Percentiles rank a stretch among this genome's conserved stretches.
These are phyloP conservation scores for Myiagra hebetior DNA, from an alignment of 2,113 vertebrate species.

Conservation along the genomic window DNA sequence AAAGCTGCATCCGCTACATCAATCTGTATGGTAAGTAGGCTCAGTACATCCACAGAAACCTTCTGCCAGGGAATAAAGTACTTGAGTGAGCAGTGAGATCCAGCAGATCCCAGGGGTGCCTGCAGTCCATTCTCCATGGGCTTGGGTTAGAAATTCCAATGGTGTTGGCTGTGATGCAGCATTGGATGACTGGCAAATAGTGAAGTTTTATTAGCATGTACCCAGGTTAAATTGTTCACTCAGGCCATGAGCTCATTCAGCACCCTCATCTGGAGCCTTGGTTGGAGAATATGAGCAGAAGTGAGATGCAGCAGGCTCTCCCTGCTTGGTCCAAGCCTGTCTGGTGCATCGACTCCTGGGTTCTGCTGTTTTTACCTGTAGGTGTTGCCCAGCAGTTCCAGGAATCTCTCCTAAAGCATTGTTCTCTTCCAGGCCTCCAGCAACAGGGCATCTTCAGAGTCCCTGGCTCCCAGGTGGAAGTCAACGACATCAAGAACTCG, in stretches of 20 bases:
- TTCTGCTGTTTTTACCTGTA: background rate
- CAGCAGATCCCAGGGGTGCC: background rate
- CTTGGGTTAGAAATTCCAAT: background rate
- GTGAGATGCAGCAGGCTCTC: background rate
- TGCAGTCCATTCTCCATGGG: background rate
- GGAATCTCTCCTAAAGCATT: background rate
- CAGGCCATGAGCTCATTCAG: background rate
- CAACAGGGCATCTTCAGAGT: conserved; percentile 98
- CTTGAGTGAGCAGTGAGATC: background rate
- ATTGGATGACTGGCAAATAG: background rate
- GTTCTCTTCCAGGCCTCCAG: conserved; percentile 84
- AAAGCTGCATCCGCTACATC: conserved; percentile 97
- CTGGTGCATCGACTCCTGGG: rapidly evolving
- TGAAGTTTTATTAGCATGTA: background rate
- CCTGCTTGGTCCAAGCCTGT: background rate
- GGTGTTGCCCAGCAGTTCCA: rapidly evolving
- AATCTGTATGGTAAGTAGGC: conserved; percentile 89
- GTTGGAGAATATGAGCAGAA: background rate
- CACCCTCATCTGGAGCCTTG: background rate
- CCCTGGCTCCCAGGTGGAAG: conserved; percentile 97
- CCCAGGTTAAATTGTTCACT: rapidly evolving
- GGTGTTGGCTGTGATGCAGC: background rate
- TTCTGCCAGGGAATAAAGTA: background rate
- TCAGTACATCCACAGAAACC: rapidly evolving
- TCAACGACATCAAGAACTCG: conserved; percentile 98